Base-by-base conservation (phyloP, 2,113 vertebrate genomes). In the Bolborhynchus lineola region DNA sequence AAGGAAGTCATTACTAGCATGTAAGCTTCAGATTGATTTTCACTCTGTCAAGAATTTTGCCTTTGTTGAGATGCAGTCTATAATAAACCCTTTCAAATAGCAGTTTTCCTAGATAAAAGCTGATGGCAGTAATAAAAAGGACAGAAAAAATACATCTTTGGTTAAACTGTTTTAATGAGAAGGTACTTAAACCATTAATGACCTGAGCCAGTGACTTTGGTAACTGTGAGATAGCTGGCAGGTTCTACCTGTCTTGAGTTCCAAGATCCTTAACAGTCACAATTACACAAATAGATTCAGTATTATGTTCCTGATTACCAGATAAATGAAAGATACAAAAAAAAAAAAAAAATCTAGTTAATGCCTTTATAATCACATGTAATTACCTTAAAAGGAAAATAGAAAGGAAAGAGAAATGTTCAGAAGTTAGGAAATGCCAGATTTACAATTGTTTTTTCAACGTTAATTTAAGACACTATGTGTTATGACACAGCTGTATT, bases 311-410 rank as follows among this genome's bases (percentile, higher is more conserved):
- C 76, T 81, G 93, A 94, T 93, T 89, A 95, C 65, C 52, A 95
- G 65, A 96, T 60, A 97, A 92, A 95, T 92, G 89, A 88, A 97
- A 97, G 94, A 84, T 75, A 42, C 33, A 79, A 71, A 95, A 93
- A 84, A 52, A 81, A 79, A 71, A 95, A 93, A 84, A 52, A 81
- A 95, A 81, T 89, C 82, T 71, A 89, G 65, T 78, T 94, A 95
- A 96, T 95, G 91, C 74, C 39, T 89, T 95, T 97, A 91, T 95
- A 97, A 95, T 89, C 74, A 87, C 83, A 86, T 16, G 78, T 74
- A 92, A 82, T 93, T 95, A 94, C 91, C 91, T 94, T 93, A 89
- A 95, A 95, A 96, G 80, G 76, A 95, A 81, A 96, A 75, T 86
- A 95, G 92, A 92, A 93, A 90, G 49, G 52, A 90, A 88, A 92